Evolutionary conservation across 2,113 vertebrate species (phyloP).

Genomic region (Petrocephalus microphthalmus): DNA sequence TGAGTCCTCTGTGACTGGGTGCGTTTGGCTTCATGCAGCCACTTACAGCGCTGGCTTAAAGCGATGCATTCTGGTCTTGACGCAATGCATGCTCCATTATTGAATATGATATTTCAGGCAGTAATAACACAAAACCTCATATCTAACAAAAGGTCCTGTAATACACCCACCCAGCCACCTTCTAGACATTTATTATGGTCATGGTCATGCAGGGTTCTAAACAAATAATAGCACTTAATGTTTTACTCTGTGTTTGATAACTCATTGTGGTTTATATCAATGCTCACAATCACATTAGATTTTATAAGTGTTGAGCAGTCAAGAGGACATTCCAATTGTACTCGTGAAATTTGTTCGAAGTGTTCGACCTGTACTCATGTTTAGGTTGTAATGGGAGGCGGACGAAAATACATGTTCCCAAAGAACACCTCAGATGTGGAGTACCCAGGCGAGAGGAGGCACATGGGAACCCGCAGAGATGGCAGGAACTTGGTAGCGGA

Average conservation of each 20-base stretch:
- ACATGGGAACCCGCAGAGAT: conserved; percentile 78
- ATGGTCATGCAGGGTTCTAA: not conserved
- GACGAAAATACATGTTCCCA: conserved; percentile 87
- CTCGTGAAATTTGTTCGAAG: not conserved
- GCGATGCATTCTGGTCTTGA: too few relatives aligned
- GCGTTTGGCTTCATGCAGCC: too few relatives aligned
- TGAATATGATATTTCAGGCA: not conserved
- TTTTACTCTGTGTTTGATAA: not conserved
- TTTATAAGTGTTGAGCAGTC: not conserved
- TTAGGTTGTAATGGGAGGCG: conserved; percentile 89
- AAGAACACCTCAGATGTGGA: conserved; percentile 77
- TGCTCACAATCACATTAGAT: not conserved
- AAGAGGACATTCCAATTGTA: not conserved
- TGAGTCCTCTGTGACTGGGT: not conserved
- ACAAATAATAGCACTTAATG: not conserved
- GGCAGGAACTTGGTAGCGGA: conserved; percentile 70
- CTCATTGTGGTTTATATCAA: not conserved
- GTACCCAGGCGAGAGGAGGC: conserved; percentile 67
- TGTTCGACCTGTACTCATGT: conserved; percentile 4
- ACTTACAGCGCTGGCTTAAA: too few relatives aligned
- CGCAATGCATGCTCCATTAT: too few relatives aligned
- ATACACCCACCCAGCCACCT: not conserved
- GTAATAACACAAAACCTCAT: not conserved
- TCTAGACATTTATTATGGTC: not conserved
- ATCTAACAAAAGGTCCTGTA: not conserved